These are phyloP conservation scores for Omphaloscelis lunosa DNA, from an alignment of 2,888 invertebrate species.

Conservation along the genomic window DNA sequence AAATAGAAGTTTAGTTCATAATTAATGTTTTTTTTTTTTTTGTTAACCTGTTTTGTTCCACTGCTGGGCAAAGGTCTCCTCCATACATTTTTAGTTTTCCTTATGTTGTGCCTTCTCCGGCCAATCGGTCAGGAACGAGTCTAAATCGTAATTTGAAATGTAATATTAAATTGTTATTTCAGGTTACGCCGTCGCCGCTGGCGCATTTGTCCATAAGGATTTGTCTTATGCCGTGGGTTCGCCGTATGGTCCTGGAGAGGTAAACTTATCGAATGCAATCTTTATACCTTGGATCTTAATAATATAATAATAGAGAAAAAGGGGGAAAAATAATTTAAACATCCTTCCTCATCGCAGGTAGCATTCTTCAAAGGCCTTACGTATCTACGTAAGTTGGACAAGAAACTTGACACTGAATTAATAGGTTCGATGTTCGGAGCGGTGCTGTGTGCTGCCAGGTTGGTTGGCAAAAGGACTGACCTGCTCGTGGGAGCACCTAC, in stretches of 20 bases:
- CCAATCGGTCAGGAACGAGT: no score
- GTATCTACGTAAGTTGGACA: neutral
- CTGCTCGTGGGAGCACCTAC: conserved; percentile 92
- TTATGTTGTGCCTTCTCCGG: no score
- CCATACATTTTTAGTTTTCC: no score
- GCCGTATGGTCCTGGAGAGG: conserved; percentile 78
- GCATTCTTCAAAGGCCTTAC: conserved; percentile 10
- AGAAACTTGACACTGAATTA: neutral
- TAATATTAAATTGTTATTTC: neutral
- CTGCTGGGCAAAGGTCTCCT: no score
- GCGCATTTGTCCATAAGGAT: conserved; percentile 63
- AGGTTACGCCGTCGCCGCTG: conserved; percentile 80
- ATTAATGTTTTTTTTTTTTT: no score
- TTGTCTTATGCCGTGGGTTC: conserved; percentile 73
- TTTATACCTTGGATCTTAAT: neutral
- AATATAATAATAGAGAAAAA: no score
- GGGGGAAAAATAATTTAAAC: no score
- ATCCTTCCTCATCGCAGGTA: neutral
- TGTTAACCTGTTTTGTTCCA: no score
- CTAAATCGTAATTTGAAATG: neutral
- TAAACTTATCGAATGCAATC: conserved; percentile 52
- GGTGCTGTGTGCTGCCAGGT: conserved; percentile 83
- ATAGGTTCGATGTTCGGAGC: conserved; percentile 92
- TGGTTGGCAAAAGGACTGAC: conserved; percentile 83
- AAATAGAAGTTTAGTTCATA: no score